phyloP scores from a whole-genome alignment of 2,113 vertebrate genomes.

The Cheilinus undulatus region DNA sequence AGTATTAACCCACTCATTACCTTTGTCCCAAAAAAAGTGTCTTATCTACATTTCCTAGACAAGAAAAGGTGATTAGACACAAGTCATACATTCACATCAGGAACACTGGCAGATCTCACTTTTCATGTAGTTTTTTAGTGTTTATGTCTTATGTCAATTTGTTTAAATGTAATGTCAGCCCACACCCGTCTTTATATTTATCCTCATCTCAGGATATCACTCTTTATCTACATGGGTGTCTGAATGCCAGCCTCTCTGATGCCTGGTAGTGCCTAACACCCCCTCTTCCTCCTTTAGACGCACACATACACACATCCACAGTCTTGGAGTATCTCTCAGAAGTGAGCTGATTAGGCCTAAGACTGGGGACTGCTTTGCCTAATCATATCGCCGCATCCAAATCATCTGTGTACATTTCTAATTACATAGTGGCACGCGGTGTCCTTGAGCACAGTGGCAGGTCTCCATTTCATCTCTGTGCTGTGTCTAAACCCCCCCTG shows the following conservation, averaged over 20 bases:
- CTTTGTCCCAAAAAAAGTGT: too few species aligned
- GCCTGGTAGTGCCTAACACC: conserved; percentile 20
- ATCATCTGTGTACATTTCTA: conserved; percentile 88
- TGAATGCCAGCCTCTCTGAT: conserved; percentile 35
- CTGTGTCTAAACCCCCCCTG: conserved; percentile 41
- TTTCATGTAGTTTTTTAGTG: background rate
- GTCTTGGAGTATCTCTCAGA: conserved; percentile 80
- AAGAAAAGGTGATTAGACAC: too few species aligned
- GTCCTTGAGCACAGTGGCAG: conserved; percentile 86
- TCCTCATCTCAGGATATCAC: conserved; percentile 22
- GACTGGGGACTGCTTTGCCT: conserved; percentile 82
- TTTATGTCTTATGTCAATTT: conserved; percentile 18
- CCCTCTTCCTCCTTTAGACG: conserved; percentile 1
- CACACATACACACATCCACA: conserved; percentile 48
- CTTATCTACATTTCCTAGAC: too few species aligned
- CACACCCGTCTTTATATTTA: background rate
- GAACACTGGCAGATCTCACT: too few species aligned
- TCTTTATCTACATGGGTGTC: conserved; percentile 19
- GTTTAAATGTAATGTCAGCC: conserved; percentile 25
- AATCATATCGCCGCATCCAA: conserved; percentile 85
- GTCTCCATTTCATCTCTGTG: conserved; percentile 82
- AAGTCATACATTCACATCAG: too few species aligned
- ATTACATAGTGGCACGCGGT: conserved; percentile 82
- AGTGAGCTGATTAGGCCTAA: conserved; percentile 86
- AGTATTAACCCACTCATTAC: too few species aligned